A percentile compares a stretch with the other conserved stretches of the same genome.
Conservation (phyloP, 1,140 invertebrate species). For the Caerostris darwini region DNA sequence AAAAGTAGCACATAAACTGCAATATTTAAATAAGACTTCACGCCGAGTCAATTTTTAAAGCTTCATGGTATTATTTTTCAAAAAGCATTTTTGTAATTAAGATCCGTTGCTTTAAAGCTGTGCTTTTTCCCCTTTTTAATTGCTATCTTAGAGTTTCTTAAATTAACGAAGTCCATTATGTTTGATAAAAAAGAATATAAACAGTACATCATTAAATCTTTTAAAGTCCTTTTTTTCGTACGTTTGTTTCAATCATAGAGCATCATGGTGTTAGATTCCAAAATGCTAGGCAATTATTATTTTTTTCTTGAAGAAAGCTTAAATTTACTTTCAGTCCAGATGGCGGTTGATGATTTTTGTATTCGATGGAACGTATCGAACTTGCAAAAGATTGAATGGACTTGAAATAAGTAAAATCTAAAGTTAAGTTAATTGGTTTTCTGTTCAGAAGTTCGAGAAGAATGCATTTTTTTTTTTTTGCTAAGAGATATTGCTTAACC, state of each 20-base stretch:
- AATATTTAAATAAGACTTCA: neutral
- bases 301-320: too few species aligned
- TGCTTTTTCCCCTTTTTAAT: neutral
- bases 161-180: neutral
- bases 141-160: neutral
- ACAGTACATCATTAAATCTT: neutral
- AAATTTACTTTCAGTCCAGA: neutral
- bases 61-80: neutral
- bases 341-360: neutral
- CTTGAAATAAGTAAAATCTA: neutral
- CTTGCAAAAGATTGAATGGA: too few species aligned
- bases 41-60: neutral
- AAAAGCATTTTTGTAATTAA: neutral
- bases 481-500: too few species aligned
- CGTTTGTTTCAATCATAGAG: neutral
- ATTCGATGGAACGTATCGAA: neutral
- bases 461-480: too few species aligned
- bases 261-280: neutral
- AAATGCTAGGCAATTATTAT: neutral
- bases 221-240: neutral
- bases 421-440: neutral
- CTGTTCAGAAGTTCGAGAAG: neutral
- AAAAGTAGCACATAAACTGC: constrained; percentile 24
- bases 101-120: neutral
- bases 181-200: neutral